Conservation (phyloP, 2,113 vertebrate genomes). For the Rafetus swinhoei region DNA sequence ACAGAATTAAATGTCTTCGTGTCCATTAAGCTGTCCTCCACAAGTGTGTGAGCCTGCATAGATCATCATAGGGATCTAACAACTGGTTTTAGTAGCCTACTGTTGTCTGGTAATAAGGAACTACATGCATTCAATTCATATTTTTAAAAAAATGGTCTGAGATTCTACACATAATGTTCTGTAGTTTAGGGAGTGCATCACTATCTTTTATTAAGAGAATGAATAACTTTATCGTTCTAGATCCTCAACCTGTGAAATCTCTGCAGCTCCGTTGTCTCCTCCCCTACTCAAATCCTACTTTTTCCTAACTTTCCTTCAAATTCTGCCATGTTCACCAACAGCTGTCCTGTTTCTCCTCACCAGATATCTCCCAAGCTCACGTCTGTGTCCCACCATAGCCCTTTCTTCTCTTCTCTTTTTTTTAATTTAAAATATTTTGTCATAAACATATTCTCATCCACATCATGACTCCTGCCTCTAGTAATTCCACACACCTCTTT, state of each 20-base stretch:
- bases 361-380: conserved; percentile 8
- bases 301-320: not conserved
- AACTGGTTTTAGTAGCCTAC: not conserved
- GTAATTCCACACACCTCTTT: not conserved
- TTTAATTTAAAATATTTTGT: not conserved
- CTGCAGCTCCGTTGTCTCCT: not conserved
- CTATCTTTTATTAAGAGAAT: not conserved
- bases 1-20: not conserved
- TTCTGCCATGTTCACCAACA: conserved; percentile 16
- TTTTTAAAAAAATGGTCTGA: not conserved
- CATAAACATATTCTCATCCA: conserved; percentile 31
- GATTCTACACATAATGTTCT: not conserved
- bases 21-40: not conserved
- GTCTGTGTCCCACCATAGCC: conserved; percentile 30
- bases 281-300: not conserved
- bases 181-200: not conserved
- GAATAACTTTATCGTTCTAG: not conserved
- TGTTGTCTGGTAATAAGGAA: not conserved
- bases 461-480: not conserved
- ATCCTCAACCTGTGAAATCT: not conserved
- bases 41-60: not conserved
- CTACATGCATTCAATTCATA: not conserved
- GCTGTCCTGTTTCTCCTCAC: conserved; percentile 28
- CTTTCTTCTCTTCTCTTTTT: not conserved
- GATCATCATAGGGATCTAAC: not conserved